These are phyloP conservation scores for Phrynocephalus guinanensis DNA, from an alignment of 2,797 vertebrate genomes.

Conservation along the genomic window DNA sequence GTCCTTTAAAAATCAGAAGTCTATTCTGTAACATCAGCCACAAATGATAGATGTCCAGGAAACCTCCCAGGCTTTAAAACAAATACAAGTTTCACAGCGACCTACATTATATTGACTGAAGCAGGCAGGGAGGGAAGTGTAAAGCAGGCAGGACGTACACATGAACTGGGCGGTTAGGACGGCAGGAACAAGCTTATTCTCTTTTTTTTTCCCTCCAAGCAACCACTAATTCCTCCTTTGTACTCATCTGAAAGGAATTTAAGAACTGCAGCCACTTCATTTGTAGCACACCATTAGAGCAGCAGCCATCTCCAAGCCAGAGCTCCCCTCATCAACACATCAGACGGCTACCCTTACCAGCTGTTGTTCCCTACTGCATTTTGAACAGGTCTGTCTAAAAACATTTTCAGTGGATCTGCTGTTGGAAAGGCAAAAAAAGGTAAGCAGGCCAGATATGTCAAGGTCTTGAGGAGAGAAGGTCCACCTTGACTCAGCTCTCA, in stretches of 20 bases:
- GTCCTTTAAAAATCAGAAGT: background rate
- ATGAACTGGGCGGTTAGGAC: background rate
- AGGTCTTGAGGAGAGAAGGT: slow-evolving; percentile 8
- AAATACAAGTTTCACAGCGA: background rate
- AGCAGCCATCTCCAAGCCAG: background rate
- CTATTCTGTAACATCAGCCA: background rate
- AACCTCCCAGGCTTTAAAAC: background rate
- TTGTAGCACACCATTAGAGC: background rate
- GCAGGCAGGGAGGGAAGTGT: background rate
- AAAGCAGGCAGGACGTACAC: background rate
- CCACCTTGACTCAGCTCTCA: too few species aligned
- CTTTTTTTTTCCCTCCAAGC: background rate
- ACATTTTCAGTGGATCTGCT: background rate
- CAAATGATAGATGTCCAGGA: background rate
- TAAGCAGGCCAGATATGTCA: background rate
- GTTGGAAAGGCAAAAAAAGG: background rate
- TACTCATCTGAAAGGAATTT: slow-evolving; percentile 22
- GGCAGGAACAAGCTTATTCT: background rate
- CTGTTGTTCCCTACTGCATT: background rate
- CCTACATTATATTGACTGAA: slow-evolving; percentile 8
- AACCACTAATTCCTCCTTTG: background rate
- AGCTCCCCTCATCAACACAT: background rate
- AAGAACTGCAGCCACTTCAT: background rate
- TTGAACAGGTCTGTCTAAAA: background rate
- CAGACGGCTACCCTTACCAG: background rate